Evolutionary conservation across 2,888 invertebrate genomes (phyloP), one percentile per base, ranked within the genome.

Genomic region (Epinotia demarniana): DNA sequence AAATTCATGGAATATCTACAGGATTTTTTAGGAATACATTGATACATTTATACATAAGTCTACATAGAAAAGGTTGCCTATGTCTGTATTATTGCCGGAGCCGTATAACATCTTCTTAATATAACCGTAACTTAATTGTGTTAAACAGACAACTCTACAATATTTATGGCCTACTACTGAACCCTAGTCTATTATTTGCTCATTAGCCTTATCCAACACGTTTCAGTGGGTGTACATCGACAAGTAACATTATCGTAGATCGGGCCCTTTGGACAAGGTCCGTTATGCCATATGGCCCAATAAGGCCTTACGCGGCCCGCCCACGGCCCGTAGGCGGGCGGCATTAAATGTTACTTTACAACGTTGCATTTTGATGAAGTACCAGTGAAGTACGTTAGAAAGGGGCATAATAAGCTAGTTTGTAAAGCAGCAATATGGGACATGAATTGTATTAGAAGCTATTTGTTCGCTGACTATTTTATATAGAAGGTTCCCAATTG

Each of bases 301-400:
- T 81, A 84, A 81, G 85, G 85, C 84, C 84, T 88, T 82, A 73
- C 75, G 75, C 74, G 76, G 78, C 8, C 81, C 82, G 81, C 85
- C 83, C 79, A 82, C 79, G 77, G n/a, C 27, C 53, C 33, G 80
- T 77, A 75, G 77, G 78, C 80, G 80, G 82, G 81, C 80, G 79
- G 79, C 76, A 73, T 55, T 58, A 46, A 46, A 46, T 46, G 58
- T 49, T 69, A 67, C 33, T 57, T 55, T 27, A 60, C 46, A 9
- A 18, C 39, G 18, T 57, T 19, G 55, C 55, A 72, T 72, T 68
- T 64, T 58, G 63, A 69, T 60, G 5, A 23, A 68, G 57, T 57
- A 43, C 57, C 53, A n/a, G 43, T 39, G 16, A n/a, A 4, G 39
- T 18, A 58, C 9, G 39, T 39, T 39, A 74, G 57, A 63, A 63